Base-by-base conservation (phyloP, 2,888 invertebrate species). In the Diplolepis rosae region DNA sequence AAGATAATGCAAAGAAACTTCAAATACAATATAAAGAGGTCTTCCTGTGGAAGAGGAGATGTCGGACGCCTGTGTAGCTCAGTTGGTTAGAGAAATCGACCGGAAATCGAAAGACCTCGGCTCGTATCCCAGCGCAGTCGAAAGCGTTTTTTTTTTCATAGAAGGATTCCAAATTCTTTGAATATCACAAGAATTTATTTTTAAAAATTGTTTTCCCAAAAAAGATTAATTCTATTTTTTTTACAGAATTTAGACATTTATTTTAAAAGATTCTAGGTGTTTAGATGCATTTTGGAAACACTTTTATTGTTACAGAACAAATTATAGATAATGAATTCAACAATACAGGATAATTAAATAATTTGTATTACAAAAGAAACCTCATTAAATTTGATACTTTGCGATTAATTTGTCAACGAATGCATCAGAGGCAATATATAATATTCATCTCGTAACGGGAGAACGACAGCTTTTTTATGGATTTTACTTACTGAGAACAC, bases 381-480 rank as follows among this genome's bases (percentile, higher is more conserved):
- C 35, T 35, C 7, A 35, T 9, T 35, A 7, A 11, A 35, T 3
- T 9, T 35, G 9, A 35, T 35, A 35, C 24, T 9, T 50, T 50
- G 24, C 4, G 6, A 50, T 22, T 50, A 18, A 18, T 18, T 50
- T 50, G 15, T 22, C 24, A 15, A 22, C 50, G 50, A 22, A 50
- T 50, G 50, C 22, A 50, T 5, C 50, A 50, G 24, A 50, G 50
- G 50, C 24, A 50, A 50, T 22, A 50, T 50, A 24, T 50, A 50
- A 50, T 50, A 22, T 50, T 50, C 0, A 50, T 50, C 11, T 50
- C 24, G 7, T 11, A 18, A 50, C 1, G 27, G 30, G 13, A 52
- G 30, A 5, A 52, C 52, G 6, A 52, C 52, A n/a, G 52, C 6
- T 9, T 52, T 52, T 7, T 52, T 18, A 22, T 3, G 3, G 5